Evolutionary conservation across 2,113 vertebrate genomes (phyloP).

Genomic region (Scomber scombrus): DNA sequence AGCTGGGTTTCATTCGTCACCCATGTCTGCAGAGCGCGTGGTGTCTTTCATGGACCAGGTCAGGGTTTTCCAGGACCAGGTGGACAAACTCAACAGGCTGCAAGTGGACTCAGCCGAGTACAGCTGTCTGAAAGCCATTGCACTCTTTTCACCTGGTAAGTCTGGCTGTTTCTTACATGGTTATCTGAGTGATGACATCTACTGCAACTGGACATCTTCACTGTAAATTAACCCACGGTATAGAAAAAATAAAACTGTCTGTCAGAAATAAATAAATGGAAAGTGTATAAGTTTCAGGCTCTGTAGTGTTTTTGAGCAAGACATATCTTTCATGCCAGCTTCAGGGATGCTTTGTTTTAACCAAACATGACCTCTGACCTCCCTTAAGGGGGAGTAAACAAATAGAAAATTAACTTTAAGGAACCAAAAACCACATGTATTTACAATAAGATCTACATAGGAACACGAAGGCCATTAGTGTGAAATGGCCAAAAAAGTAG

Average conservation of each 20-base stretch:
- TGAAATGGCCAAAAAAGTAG: too few species aligned
- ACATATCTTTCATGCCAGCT: not conserved
- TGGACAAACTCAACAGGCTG: conserved; percentile 94
- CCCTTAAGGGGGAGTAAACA: too few species aligned
- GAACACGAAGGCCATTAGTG: too few species aligned
- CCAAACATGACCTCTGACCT: too few species aligned
- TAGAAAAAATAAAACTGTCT: not conserved
- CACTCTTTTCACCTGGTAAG: conserved; percentile 95
- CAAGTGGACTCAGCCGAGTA: conserved; percentile 97
- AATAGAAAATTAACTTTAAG: not conserved
- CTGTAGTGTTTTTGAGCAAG: not conserved
- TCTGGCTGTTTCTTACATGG: not conserved
- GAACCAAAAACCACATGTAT: too few species aligned
- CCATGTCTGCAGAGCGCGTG: conserved; percentile 95
- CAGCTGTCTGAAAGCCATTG: conserved; percentile 98
- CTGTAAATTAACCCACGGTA: conserved; percentile 5
- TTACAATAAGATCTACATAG: not conserved
- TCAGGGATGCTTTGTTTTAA: too few species aligned
- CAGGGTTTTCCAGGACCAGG: conserved; percentile 97
- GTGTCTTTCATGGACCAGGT: conserved; percentile 99
- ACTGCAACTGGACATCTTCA: not conserved
- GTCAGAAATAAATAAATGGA: not conserved
- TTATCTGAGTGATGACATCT: not conserved
- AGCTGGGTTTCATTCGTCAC: conserved; percentile 94
- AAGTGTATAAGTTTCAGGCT: not conserved